Evolutionary conservation across 64 coral and sea anemone species (phyloP).

Genomic region (Montipora sp.): DNA sequence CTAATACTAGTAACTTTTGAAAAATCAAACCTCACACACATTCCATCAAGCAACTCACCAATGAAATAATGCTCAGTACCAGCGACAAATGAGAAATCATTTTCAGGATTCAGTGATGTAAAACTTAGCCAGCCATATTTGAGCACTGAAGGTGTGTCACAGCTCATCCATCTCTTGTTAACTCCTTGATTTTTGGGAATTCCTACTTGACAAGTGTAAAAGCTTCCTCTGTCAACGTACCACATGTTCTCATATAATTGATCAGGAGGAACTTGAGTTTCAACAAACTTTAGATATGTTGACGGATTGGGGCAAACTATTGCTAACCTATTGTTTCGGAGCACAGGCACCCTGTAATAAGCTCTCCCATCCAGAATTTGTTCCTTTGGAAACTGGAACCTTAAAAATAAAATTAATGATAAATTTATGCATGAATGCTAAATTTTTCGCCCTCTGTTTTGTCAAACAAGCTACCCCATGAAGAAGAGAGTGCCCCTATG

Average conservation of each 20-base stretch:
- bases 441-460: too few species aligned
- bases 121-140: not conserved
- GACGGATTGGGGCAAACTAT: not conserved
- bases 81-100: not conserved
- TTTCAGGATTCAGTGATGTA: not conserved
- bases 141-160: not conserved
- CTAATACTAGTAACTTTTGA: too few species aligned
- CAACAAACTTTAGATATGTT: not conserved
- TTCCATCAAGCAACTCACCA: not conserved
- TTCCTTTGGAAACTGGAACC: not conserved
- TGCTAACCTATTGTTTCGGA: not conserved
- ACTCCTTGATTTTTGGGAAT: not conserved
- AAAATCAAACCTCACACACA: not conserved
- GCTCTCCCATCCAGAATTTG: not conserved
- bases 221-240: constrained; percentile 9
- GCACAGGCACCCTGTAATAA: not conserved
- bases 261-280: not conserved
- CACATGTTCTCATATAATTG: not conserved
- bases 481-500: too few species aligned
- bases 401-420: not conserved
- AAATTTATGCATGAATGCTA: too few species aligned
- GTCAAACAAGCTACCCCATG: too few species aligned
- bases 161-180: not conserved
- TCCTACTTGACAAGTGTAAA: not conserved
- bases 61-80: constrained; percentile 22